Conservation (phyloP, 2,113 vertebrate species). For the Ginglymostoma cirratum region DNA sequence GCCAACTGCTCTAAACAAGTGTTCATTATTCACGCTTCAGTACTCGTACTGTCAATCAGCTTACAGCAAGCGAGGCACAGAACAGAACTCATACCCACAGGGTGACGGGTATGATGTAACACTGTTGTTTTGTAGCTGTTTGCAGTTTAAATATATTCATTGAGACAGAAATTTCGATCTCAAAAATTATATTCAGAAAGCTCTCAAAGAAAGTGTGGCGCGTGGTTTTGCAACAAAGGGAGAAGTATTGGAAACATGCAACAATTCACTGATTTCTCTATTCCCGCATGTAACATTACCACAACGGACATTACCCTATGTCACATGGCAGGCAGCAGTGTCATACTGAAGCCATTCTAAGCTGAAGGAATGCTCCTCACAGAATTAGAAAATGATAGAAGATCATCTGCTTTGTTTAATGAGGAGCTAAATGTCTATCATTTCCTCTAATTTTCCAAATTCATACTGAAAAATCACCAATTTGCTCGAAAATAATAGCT, state of each 20-base stretch:
- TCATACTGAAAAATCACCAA: not conserved
- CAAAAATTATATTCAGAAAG: not conserved
- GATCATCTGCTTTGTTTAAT: not conserved
- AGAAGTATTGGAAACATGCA: not conserved
- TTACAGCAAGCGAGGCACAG: not conserved
- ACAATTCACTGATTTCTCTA: not conserved
- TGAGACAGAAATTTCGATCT: not conserved
- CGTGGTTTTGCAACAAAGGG: not conserved
- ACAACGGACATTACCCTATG: not conserved
- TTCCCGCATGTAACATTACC: not conserved
- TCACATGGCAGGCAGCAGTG: not conserved
- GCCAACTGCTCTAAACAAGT: not conserved
- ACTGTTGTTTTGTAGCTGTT: not conserved
- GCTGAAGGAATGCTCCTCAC: not conserved
- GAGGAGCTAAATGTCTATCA: not conserved
- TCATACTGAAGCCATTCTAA: not conserved
- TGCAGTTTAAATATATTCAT: not conserved
- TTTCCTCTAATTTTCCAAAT: not conserved
- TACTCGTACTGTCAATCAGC: constrained; percentile 1
- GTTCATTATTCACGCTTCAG: not conserved
- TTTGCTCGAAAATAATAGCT: not conserved
- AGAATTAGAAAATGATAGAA: not conserved
- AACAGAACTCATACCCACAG: not conserved
- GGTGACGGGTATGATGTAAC: constrained; percentile 6
- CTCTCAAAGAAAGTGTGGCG: not conserved